phyloP scores from a whole-genome alignment of 2,113 vertebrate species.

The Etia nguti region DNA sequence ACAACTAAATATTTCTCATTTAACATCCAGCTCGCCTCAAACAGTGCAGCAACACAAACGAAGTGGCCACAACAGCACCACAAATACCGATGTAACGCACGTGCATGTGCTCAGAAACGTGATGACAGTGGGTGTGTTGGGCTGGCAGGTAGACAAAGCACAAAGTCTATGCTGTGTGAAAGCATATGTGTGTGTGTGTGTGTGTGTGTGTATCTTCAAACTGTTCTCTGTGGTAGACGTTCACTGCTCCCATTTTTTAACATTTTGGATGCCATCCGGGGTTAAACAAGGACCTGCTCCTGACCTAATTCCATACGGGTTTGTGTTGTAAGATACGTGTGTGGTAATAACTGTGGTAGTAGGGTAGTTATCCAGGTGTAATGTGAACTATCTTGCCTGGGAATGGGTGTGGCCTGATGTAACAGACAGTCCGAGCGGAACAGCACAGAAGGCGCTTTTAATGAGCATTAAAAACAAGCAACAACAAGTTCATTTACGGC shows the following conservation, averaged over 20 bases:
- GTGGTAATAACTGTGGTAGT: neutral
- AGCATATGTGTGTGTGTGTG: neutral
- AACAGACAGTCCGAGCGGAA: conserved; percentile 23
- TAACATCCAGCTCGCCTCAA: conserved; percentile 38
- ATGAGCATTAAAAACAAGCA: conserved; percentile 35
- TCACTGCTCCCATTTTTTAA: conserved; percentile 2
- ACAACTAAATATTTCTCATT: neutral
- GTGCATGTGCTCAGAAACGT: neutral
- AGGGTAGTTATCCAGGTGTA: conserved; percentile 6
- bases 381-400: conserved; percentile 44
- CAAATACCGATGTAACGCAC: conserved; percentile 6
- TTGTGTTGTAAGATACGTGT: neutral
- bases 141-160: conserved; percentile 36
- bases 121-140: conserved; percentile 51
- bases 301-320: neutral
- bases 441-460: conserved; percentile 11
- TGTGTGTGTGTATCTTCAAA: neutral
- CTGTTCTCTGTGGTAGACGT: neutral
- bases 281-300: conserved; percentile 10
- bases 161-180: conserved; percentile 16
- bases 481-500: conserved; percentile 9
- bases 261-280: neutral
- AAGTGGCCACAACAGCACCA: conserved; percentile 16
- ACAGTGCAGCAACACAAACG: conserved; percentile 20
- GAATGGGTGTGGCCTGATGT: conserved; percentile 48